Evolutionary conservation across 2,113 vertebrate species (phyloP).

Genomic region (Cheirogaleus medius): DNA sequence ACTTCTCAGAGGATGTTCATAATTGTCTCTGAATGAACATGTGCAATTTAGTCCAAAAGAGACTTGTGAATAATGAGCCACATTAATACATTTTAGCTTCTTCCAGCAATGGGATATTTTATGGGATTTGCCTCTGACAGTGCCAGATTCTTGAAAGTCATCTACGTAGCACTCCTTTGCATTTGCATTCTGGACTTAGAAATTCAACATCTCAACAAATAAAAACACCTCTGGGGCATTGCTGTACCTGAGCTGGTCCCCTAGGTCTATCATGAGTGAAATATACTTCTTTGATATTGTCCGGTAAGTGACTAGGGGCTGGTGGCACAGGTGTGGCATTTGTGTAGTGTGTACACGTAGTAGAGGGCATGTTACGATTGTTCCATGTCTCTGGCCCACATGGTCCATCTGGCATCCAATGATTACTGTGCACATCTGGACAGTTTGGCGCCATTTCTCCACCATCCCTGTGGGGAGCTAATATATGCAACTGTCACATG

Average conservation of each 20-base stretch:
- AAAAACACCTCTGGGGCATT: neutral
- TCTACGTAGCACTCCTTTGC: neutral
- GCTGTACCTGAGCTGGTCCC: neutral
- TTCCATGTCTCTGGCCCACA: neutral
- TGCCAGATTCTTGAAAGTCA: conserved; percentile 36
- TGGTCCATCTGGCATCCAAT: neutral
- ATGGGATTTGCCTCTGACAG: conserved; percentile 36
- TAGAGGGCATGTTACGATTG: neutral
- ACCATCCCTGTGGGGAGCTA: neutral
- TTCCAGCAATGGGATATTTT: conserved; percentile 41
- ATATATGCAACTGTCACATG: neutral
- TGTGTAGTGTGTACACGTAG: neutral
- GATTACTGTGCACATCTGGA: neutral
- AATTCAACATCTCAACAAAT: conserved; percentile 15
- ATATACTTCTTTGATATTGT: neutral
- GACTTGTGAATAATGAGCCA: conserved; percentile 46
- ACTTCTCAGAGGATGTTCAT: conserved; percentile 31
- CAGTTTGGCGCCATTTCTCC: neutral
- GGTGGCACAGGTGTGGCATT: neutral
- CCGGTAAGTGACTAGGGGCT: neutral
- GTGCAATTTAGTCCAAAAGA: conserved; percentile 51
- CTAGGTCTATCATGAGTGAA: neutral
- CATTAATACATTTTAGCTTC: conserved; percentile 52
- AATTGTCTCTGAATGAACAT: conserved; percentile 58
- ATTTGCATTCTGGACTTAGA: neutral